A percentile compares a stretch with the other conserved stretches of the same genome.
Conservation (phyloP, 2,797 vertebrate species). For the Tenualosa ilisha region DNA sequence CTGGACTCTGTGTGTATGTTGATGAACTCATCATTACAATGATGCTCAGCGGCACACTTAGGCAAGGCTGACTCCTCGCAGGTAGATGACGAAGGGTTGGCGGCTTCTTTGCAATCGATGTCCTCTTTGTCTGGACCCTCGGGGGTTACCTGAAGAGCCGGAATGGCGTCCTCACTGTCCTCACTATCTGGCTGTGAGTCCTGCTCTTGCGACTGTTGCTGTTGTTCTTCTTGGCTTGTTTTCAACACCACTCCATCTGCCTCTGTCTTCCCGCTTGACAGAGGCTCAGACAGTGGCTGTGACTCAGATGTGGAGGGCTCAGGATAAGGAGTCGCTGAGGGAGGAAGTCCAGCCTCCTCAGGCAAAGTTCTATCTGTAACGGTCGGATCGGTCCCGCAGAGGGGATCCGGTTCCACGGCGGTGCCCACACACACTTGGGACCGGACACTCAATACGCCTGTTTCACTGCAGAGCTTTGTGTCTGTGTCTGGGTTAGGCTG, state of each 20-base stretch:
- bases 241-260: slow-evolving; percentile 28
- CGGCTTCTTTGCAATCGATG: not conserved
- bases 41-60: not conserved
- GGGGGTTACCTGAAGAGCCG: not conserved
- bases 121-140: not conserved
- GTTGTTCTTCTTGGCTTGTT: slow-evolving; percentile 23
- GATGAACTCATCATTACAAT: not conserved
- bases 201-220: slow-evolving; percentile 8
- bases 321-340: slow-evolving; percentile 23
- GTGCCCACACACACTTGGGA: slow-evolving; percentile 37
- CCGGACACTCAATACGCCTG: slow-evolving; percentile 37
- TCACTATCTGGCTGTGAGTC: not conserved
- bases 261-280: slow-evolving; percentile 28
- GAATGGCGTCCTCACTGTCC: not conserved
- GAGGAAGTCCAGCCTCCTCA: slow-evolving; percentile 46
- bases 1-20: slow-evolving; percentile 9
- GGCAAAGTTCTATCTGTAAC: slow-evolving; percentile 55
- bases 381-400: slow-evolving; percentile 39
- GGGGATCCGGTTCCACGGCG: slow-evolving; percentile 36
- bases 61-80: not conserved
- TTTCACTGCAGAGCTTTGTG: slow-evolving; percentile 40
- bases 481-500: slow-evolving; percentile 33
- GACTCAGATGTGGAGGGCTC: slow-evolving; percentile 10
- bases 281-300: not conserved
- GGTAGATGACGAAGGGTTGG: not conserved